phyloP scores from a whole-genome alignment of 2,797 vertebrate genomes.

The Florisuga fusca region DNA sequence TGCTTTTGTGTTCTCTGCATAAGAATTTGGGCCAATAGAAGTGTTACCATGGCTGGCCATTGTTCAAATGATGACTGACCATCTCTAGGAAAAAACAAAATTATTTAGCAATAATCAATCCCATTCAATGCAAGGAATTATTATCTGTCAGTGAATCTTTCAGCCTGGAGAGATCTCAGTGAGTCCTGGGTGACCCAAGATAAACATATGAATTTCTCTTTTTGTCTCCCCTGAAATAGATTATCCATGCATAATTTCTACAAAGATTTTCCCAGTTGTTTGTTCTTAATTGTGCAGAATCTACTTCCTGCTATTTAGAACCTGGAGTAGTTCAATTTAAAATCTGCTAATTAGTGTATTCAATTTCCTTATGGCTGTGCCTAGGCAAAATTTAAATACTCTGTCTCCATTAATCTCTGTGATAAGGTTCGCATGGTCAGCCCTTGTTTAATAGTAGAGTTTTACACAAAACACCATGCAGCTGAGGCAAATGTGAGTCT shows the following conservation, averaged over 20 bases:
- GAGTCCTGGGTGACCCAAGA: background rate
- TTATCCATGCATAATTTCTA: background rate
- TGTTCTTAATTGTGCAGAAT: background rate
- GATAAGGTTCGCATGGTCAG: background rate
- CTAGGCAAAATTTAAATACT: background rate
- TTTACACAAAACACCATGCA: background rate
- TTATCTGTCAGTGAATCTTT: background rate
- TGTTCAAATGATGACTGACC: background rate
- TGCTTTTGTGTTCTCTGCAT: background rate
- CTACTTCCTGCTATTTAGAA: background rate
- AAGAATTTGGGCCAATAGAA: background rate
- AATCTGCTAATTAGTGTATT: background rate
- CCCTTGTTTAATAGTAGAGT: background rate
- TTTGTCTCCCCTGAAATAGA: background rate
- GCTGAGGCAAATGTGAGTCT: background rate
- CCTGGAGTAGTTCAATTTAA: background rate
- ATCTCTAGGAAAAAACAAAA: background rate
- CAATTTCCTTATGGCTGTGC: background rate
- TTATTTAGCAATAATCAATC: background rate
- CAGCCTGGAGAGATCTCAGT: background rate
- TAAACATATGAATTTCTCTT: conserved; percentile 4
- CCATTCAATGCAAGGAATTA: background rate
- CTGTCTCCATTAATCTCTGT: background rate
- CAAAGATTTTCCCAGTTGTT: background rate
- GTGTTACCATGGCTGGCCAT: background rate